Evolutionary conservation across 1,140 invertebrate genomes (phyloP).

Genomic region (Palaemon carinicauda): DNA sequence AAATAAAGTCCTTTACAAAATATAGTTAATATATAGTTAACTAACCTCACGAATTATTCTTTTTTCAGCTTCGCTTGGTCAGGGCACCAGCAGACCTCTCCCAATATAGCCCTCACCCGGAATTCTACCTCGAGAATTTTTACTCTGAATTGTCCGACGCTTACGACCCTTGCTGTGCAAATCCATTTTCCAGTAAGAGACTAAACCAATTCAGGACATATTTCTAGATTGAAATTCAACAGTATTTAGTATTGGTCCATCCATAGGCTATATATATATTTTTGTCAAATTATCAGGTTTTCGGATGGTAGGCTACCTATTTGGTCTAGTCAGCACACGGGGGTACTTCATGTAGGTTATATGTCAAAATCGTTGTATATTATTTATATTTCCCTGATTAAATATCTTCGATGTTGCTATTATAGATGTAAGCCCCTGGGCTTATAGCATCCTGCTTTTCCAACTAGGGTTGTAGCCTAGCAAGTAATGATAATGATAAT

Average conservation of each 20-base stretch:
- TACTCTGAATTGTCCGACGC: not conserved
- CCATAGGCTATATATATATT: not conserved
- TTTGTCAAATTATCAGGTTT: too few species aligned
- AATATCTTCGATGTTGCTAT: too few species aligned
- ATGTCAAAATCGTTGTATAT: too few species aligned
- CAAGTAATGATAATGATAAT: too few species aligned
- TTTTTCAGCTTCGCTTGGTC: not conserved
- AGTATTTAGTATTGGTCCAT: not conserved
- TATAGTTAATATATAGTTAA: too few species aligned
- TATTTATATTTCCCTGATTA: too few species aligned
- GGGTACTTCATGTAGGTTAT: too few species aligned
- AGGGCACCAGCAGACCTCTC: not conserved
- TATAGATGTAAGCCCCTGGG: too few species aligned
- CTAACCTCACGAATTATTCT: not conserved
- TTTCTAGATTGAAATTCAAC: not conserved
- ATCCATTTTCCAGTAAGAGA: constrained; percentile 10
- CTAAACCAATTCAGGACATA: not conserved
- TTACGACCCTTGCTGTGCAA: not conserved
- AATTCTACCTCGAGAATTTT: constrained; percentile 39
- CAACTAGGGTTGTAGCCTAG: too few species aligned
- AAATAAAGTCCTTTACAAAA: not conserved
- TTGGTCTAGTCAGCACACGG: too few species aligned
- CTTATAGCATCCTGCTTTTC: too few species aligned
- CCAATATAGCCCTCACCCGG: constrained; percentile 15
- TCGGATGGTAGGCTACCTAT: too few species aligned